Evolutionary conservation across 2,113 vertebrate genomes (phyloP).

Genomic region (Cardinalis cardinalis): DNA sequence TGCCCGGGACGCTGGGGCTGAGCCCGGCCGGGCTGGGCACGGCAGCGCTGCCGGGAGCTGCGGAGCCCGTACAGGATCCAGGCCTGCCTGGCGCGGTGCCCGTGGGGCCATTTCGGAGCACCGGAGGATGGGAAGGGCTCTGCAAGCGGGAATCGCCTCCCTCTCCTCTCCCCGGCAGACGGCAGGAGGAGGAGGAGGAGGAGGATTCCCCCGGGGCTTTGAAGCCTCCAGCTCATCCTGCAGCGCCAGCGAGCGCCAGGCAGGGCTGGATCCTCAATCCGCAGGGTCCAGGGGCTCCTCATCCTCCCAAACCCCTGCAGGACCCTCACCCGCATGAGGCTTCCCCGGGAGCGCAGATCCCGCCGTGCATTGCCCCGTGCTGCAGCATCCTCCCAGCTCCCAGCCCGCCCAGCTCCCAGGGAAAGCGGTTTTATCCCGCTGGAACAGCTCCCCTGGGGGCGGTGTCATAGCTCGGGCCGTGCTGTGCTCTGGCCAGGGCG

Average conservation of each 20-base stretch:
- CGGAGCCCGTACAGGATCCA: background rate
- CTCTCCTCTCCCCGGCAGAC: background rate
- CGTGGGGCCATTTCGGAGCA: background rate
- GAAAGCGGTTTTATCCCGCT: background rate
- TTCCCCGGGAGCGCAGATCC: background rate
- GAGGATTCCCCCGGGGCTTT: background rate
- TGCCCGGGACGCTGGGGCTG: background rate
- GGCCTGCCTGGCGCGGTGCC: slow-evolving; percentile 13
- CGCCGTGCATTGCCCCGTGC: accelerated
- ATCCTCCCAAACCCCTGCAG: background rate
- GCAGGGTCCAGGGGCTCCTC: background rate
- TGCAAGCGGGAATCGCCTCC: background rate
- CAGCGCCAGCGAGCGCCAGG: background rate
- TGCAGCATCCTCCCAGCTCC: background rate
- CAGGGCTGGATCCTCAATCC: background rate
- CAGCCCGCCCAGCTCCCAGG: background rate
- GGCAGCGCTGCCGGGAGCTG: background rate
- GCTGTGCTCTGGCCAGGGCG: background rate
- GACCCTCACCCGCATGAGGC: accelerated
- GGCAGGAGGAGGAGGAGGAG: background rate
- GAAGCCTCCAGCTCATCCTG: background rate
- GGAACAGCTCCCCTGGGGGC: background rate
- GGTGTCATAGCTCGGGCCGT: background rate
- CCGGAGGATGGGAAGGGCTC: background rate
- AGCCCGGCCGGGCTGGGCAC: background rate